A percentile compares a stretch with the other conserved stretches of the same genome.
These are phyloP conservation scores for Syrmaticus mikado DNA, from an alignment of 2,113 vertebrate genomes.

Conservation along the genomic window DNA sequence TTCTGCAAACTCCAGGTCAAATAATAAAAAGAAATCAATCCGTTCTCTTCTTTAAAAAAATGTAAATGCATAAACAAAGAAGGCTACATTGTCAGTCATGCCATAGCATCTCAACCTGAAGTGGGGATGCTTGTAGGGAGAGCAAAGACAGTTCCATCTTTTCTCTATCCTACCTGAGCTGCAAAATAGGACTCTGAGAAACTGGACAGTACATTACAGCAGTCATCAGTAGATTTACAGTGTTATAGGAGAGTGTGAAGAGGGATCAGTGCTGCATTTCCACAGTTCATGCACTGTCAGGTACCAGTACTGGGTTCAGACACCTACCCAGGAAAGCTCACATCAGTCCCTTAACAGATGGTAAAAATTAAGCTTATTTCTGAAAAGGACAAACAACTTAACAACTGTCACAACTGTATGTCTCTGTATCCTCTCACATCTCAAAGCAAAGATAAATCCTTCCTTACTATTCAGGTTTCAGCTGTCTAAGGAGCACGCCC, in stretches of 20 bases:
- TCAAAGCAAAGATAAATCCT: background rate
- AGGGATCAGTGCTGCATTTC: background rate
- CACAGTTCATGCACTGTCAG: background rate
- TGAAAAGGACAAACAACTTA: background rate
- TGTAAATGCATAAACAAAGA: background rate
- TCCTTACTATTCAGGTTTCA: background rate
- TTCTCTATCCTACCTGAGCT: background rate
- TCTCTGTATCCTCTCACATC: accelerated
- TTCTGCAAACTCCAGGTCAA: background rate
- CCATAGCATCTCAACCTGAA: background rate
- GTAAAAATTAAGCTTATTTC: background rate
- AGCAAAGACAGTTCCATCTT: background rate
- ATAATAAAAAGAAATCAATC: background rate
- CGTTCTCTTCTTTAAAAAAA: background rate
- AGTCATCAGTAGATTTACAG: background rate
- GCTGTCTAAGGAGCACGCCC: background rate
- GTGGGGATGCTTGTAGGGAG: accelerated
- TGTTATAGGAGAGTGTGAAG: background rate
- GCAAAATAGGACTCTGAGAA: background rate
- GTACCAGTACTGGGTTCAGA: background rate
- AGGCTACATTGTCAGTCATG: background rate
- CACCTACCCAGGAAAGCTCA: background rate
- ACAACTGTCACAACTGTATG: background rate
- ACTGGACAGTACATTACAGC: background rate
- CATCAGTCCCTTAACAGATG: background rate